Conservation (phyloP, 2,797 vertebrate genomes). For the Lepilemur septentrionalis region DNA sequence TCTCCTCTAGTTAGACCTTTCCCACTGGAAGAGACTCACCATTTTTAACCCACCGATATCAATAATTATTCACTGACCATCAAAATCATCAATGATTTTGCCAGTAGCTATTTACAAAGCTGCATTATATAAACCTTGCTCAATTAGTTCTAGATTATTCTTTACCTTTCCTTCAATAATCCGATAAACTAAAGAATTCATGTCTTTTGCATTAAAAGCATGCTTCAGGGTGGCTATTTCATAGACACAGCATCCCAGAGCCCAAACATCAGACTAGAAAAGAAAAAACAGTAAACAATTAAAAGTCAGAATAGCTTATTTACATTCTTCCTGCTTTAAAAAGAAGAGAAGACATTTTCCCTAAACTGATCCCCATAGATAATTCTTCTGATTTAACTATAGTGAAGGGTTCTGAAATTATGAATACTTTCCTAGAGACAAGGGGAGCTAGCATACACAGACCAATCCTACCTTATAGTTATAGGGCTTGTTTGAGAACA, state of each 20-base stretch:
- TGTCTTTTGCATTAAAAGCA: slow-evolving; percentile 98
- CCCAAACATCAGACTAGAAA: slow-evolving; percentile 97
- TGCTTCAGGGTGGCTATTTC: slow-evolving; percentile 98
- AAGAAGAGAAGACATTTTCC: not conserved
- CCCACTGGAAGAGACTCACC: not conserved
- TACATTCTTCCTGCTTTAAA: not conserved
- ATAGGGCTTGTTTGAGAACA: slow-evolving; percentile 97
- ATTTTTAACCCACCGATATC: not conserved
- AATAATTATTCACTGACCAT: not conserved
- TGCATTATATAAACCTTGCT: slow-evolving; percentile 33
- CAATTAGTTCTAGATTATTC: slow-evolving; percentile 29
- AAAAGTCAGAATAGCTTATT: not conserved
- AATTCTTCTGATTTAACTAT: slow-evolving; percentile 1
- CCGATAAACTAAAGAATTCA: slow-evolving; percentile 98
- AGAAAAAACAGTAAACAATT: slow-evolving; percentile 67
- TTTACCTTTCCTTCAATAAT: slow-evolving; percentile 98
- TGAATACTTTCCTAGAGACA: not conserved
- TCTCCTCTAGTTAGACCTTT: not conserved
- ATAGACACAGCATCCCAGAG: slow-evolving; percentile 97
- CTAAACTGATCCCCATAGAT: slow-evolving; percentile 1
- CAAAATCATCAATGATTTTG: not conserved
- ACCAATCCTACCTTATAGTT: slow-evolving; percentile 93
- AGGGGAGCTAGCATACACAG: not conserved
- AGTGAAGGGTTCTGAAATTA: slow-evolving; percentile 26
- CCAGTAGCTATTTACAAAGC: slow-evolving; percentile 42